A percentile compares a stretch with the other conserved stretches of the same genome.
These are phyloP conservation scores for Tiliacea citrago DNA, from an alignment of 2,888 invertebrate genomes.

Conservation along the genomic window DNA sequence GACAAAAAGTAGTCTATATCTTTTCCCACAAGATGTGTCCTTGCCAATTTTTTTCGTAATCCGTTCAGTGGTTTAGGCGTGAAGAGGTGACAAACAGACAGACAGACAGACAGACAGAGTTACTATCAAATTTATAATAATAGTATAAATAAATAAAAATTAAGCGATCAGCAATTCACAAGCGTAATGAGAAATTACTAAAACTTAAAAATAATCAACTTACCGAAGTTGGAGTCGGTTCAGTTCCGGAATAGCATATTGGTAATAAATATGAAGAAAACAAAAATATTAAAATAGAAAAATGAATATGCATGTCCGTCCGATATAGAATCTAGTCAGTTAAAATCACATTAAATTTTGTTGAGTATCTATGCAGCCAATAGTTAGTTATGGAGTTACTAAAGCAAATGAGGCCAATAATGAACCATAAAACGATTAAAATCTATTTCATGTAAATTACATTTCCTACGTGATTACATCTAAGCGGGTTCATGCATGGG, in stretches of 20 bases:
- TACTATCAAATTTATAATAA: too few relatives aligned
- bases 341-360: too few relatives aligned
- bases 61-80: too few relatives aligned
- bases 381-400: background rate
- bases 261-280: background rate
- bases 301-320: constrained; percentile 1
- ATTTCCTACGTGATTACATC: background rate
- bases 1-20: too few relatives aligned
- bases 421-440: background rate
- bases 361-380: background rate
- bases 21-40: too few relatives aligned
- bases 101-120: too few relatives aligned
- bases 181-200: too few relatives aligned
- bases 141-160: too few relatives aligned
- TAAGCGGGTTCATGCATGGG: too few relatives aligned
- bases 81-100: too few relatives aligned
- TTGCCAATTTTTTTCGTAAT: too few relatives aligned
- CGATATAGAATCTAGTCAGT: background rate
- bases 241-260: constrained; percentile 3
- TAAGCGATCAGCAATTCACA: too few relatives aligned
- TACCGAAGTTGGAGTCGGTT: constrained; percentile 1
- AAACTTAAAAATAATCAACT: background rate
- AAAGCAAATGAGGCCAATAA: constrained; percentile 28
- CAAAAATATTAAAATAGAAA: background rate
- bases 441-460: constrained; percentile 8